Percentiles rank a stretch among this genome's conserved stretches.
Conservation (phyloP, 2,888 invertebrate species). For the Trisateles emortualis region DNA sequence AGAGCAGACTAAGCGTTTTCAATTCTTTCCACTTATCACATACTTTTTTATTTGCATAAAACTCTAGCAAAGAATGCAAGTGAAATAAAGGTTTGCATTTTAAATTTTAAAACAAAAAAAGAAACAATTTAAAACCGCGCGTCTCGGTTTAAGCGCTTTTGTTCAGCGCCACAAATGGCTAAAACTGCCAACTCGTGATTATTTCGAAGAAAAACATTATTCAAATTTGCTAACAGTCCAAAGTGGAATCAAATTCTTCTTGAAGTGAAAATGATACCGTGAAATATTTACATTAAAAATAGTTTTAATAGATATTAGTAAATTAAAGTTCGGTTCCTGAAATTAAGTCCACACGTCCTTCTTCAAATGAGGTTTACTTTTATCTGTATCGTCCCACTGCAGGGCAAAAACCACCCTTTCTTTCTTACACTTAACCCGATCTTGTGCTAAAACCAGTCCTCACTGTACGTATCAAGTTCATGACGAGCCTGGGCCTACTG, state of each 20-base stretch:
- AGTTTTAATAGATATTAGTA: constrained; percentile 7
- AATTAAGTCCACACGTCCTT: no score
- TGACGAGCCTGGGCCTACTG: no score
- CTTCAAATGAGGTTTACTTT: no score
- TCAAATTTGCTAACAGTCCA: constrained; percentile 56
- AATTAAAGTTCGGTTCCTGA: no score
- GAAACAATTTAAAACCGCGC: constrained; percentile 37
- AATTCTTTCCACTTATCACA: constrained; percentile 4
- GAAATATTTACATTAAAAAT: constrained; percentile 15
- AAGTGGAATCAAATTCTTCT: constrained; percentile 50
- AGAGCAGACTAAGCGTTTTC: background rate
- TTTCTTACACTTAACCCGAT: no score
- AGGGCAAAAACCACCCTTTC: no score
- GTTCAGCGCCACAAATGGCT: constrained; percentile 50
- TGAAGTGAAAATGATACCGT: constrained; percentile 49
- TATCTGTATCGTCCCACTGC: no score
- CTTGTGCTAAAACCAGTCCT: no score
- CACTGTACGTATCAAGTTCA: no score
- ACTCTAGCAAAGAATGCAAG: constrained; percentile 31
- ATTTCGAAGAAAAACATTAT: constrained; percentile 61
- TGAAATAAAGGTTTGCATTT: constrained; percentile 49
- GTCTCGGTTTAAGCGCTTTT: constrained; percentile 42
- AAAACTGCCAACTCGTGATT: constrained; percentile 58
- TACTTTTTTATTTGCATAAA: constrained; percentile 37
- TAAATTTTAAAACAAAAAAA: constrained; percentile 38